A percentile compares a stretch with the other conserved stretches of the same genome.
These are phyloP conservation scores for Tonatia bakeri DNA, from an alignment of 2,113 vertebrate species.

Conservation along the genomic window DNA sequence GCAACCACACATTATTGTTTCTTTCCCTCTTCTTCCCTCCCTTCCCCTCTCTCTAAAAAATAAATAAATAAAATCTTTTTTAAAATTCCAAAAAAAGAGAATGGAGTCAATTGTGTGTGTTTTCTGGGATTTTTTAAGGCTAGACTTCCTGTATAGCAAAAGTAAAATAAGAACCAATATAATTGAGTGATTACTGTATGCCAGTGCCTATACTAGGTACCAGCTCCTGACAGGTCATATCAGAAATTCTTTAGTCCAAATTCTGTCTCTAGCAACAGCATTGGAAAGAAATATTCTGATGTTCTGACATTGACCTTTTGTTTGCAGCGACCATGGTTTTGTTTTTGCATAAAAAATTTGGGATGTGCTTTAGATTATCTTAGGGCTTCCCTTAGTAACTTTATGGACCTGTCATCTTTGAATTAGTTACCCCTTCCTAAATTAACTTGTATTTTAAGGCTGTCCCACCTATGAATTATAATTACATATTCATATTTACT, in stretches of 20 bases:
- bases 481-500: background rate
- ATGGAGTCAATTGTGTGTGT: background rate
- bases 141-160: background rate
- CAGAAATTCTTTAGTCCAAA: background rate
- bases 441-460: conserved; percentile 4
- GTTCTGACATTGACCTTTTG: background rate
- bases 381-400: background rate
- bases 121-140: background rate
- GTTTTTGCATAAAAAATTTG: conserved; percentile 7
- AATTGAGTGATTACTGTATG: background rate
- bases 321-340: background rate
- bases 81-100: too few species aligned
- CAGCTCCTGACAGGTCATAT: background rate
- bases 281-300: background rate
- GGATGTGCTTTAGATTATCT: background rate
- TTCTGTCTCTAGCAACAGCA: background rate
- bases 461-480: background rate
- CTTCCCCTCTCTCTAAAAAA: too few species aligned
- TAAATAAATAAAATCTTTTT: too few species aligned
- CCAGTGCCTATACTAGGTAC: background rate
- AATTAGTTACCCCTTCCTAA: background rate
- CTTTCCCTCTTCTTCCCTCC: too few species aligned
- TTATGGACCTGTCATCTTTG: background rate
- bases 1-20: too few species aligned
- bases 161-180: background rate